These are phyloP conservation scores for Chymomyza costata DNA, from an alignment of 1,140 invertebrate genomes.

Conservation along the genomic window DNA sequence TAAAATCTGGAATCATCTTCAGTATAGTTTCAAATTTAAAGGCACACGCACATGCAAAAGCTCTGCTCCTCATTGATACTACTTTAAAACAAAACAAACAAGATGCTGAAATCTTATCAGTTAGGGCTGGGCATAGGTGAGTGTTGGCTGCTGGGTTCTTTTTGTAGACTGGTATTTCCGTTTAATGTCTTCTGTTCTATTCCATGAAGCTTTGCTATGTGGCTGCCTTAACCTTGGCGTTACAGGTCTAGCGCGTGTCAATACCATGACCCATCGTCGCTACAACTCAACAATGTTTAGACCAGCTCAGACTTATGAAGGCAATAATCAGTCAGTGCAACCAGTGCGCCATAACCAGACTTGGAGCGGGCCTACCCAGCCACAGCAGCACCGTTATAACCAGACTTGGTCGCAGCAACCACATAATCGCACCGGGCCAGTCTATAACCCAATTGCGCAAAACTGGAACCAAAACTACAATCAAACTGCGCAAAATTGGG, in stretches of 20 bases:
- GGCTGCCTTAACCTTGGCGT: conserved; percentile 16
- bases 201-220: conserved; percentile 33
- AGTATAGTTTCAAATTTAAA: conserved; percentile 31
- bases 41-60: conserved; percentile 13
- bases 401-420: conserved; percentile 1
- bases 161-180: conserved; percentile 2
- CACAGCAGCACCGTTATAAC: neutral
- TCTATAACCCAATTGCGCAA: too few species aligned
- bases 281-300: conserved; percentile 5
- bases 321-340: conserved; percentile 1
- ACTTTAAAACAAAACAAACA: neutral
- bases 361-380: neutral
- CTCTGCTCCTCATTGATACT: neutral
- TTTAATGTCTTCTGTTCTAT: conserved; percentile 2
- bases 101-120: conserved; percentile 36
- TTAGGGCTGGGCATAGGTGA: conserved; percentile 35
- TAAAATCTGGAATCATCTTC: conserved; percentile 1
- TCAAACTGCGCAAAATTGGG: too few species aligned
- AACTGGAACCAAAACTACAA: too few species aligned
- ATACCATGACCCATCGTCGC: neutral
- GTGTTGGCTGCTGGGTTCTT: too few species aligned
- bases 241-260: conserved; percentile 1
- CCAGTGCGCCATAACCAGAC: neutral
- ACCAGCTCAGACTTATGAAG: neutral
- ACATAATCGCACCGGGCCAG: neutral